Base-by-base conservation (phyloP, 2,888 invertebrate genomes). In the Bibio marci region DNA sequence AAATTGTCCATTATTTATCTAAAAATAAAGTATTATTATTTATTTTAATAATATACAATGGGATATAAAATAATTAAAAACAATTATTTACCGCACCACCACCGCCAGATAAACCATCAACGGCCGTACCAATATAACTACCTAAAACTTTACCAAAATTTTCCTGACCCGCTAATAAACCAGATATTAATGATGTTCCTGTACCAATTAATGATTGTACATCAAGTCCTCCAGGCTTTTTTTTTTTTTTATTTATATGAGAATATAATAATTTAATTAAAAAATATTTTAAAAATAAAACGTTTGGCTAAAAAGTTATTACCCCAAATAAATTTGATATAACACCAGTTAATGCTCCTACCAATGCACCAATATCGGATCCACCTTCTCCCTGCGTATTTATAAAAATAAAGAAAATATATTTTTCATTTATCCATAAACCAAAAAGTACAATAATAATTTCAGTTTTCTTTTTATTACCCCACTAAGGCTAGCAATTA, bases 131-230 rank as follows among this genome's bases (percentile, higher is more conserved):
- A 40, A 61, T 52, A 44, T 59, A 62, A 27, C 50, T 48, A 4
- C 58, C 63, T 35, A 62, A 44, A 2, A 62, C 60, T 3, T 52
- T 52, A 18, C 62, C 62, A 41, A 62, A 63, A 43, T 62, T 62
- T 43, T 53, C 53, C 40, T 61, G 51, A 13, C 59, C 59, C 28
- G 54, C 46, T 4, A 62, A 45, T 3, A 62, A 46, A 3, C 60
- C 61, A 1, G 62, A 46, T 8, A 62, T 44, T 12, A 62, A 44
- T 0, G 61, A 52, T 1, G 59, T 57, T 7, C 51, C 56, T 1
- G 56, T 55, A 36, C 55, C 48, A 12, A 62, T 50, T 26, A 62
- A 35, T 3, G 55, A 44, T 36, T 57, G 55, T 31, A 62, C 49
- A 41, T 62, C 62, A 31, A 62, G 46, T 12, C 62, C 62, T 2